Conservation (phyloP, 1,140 invertebrate genomes). For the Helicorthomorpha holstii region DNA sequence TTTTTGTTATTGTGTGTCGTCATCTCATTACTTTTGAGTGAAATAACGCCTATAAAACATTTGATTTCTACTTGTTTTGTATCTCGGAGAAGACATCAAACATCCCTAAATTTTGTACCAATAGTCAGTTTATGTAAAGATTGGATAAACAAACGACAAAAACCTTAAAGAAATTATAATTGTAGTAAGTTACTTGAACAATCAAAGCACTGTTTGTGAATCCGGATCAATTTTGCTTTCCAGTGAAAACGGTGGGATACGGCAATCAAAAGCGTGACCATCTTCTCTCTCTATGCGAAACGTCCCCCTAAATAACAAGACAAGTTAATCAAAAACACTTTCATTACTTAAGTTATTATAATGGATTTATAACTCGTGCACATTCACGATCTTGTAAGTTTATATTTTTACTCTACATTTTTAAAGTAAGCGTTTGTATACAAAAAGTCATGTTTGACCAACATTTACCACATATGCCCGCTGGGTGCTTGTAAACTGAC, state of each 20-base stretch:
- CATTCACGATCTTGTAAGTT: not conserved
- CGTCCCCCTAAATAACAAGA: conserved; percentile 54
- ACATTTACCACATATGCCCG: conserved; percentile 86
- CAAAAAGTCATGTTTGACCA: not conserved
- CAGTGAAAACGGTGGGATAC: conserved; percentile 88
- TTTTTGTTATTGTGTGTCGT: too few relatives aligned
- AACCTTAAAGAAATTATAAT: too few relatives aligned
- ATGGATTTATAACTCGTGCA: not conserved
- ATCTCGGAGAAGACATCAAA: too few relatives aligned
- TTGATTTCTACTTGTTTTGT: too few relatives aligned
- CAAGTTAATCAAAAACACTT: conserved; percentile 10
- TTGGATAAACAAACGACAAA: too few relatives aligned
- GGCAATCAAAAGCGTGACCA: conserved; percentile 86
- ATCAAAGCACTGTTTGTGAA: not conserved
- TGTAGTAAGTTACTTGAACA: too few relatives aligned
- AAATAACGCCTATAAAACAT: too few relatives aligned
- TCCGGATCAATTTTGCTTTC: conserved; percentile 49
- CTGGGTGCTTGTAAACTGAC: conserved; percentile 92
- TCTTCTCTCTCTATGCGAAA: conserved; percentile 92
- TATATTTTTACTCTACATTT: not conserved
- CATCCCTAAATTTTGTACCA: too few relatives aligned
- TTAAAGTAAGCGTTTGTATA: too few relatives aligned
- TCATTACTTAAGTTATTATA: too few relatives aligned
- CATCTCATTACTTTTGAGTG: too few relatives aligned
- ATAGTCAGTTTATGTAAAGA: too few relatives aligned